Percentiles rank a stretch among this genome's conserved stretches.
These are phyloP conservation scores for Stegastes partitus DNA, from an alignment of 2,113 vertebrate genomes.

Conservation along the genomic window DNA sequence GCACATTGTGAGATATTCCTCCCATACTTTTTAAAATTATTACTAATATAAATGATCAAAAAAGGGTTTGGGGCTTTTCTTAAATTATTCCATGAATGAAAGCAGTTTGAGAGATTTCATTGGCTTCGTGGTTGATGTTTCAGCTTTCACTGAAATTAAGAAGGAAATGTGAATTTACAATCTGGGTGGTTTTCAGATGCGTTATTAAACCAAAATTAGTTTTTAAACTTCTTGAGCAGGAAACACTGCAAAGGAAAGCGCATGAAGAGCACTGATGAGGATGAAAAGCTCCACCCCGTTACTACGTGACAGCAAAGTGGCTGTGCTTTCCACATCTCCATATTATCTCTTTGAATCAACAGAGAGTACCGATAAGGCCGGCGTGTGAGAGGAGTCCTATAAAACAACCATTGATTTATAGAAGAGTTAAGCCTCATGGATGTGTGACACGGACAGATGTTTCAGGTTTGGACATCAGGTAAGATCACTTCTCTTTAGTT, in stretches of 20 bases:
- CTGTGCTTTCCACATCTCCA: slow-evolving; percentile 44
- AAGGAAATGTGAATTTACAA: background rate
- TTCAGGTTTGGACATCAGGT: slow-evolving; percentile 67
- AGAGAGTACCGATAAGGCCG: slow-evolving; percentile 66
- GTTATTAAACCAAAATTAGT: background rate
- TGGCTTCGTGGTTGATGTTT: background rate
- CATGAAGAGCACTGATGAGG: background rate
- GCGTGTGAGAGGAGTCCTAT: slow-evolving; percentile 23
- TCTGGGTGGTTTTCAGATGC: background rate
- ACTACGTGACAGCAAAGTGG: slow-evolving; percentile 71
- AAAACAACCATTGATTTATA: slow-evolving; percentile 74
- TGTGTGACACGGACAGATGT: background rate
- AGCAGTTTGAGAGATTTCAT: background rate
- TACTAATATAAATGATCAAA: background rate
- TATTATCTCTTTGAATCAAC: slow-evolving; percentile 74
- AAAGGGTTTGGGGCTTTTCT: background rate
- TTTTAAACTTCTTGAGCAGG: background rate
- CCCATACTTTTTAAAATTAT: background rate
- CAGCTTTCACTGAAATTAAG: background rate
- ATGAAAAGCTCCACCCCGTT: slow-evolving; percentile 60
- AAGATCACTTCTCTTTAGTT: slow-evolving; percentile 61
- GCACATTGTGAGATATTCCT: background rate
- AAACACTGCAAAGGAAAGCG: background rate
- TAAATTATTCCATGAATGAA: background rate
- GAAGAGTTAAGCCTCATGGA: slow-evolving; percentile 58